Conservation (phyloP, 2,797 vertebrate species). For the Tenualosa ilisha region DNA sequence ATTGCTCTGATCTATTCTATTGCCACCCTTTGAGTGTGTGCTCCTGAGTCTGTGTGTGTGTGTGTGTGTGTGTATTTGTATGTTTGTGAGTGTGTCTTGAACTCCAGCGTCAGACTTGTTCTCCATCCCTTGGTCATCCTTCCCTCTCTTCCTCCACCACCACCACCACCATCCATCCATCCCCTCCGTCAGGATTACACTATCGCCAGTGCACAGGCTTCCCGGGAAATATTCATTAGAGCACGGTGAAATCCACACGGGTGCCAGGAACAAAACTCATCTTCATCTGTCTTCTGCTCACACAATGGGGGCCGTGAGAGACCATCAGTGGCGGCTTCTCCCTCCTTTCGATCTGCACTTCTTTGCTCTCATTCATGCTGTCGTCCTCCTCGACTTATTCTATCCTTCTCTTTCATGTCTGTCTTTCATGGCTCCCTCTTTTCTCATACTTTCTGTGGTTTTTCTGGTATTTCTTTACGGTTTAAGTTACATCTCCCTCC, state of each 20-base stretch:
- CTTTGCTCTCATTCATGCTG: not conserved
- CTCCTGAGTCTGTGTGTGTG: not conserved
- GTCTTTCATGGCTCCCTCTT: not conserved
- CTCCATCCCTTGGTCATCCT: not conserved
- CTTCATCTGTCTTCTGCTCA: constrained; percentile 37
- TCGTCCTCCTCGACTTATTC: not conserved
- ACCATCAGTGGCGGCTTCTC: not conserved
- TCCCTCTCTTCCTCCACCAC: not conserved
- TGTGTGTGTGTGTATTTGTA: no score
- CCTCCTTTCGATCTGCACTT: not conserved
- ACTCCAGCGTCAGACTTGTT: not conserved
- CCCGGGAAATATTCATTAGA: constrained; percentile 43
- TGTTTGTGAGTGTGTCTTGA: constrained; percentile 6
- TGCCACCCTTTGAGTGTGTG: constrained; percentile 3
- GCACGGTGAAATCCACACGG: constrained; percentile 34
- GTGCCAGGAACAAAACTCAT: constrained; percentile 30
- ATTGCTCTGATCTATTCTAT: not conserved
- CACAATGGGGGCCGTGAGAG: constrained; percentile 7
- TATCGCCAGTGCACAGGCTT: constrained; percentile 44
- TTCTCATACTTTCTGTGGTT: not conserved
- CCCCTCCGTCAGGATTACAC: constrained; percentile 33
- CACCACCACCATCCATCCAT: not conserved
- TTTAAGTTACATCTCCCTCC: not conserved
- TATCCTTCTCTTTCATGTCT: constrained; percentile 2
- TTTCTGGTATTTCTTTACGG: not conserved